Evolutionary conservation across 2,113 vertebrate species (phyloP).

Genomic region (Monopterus albus): DNA sequence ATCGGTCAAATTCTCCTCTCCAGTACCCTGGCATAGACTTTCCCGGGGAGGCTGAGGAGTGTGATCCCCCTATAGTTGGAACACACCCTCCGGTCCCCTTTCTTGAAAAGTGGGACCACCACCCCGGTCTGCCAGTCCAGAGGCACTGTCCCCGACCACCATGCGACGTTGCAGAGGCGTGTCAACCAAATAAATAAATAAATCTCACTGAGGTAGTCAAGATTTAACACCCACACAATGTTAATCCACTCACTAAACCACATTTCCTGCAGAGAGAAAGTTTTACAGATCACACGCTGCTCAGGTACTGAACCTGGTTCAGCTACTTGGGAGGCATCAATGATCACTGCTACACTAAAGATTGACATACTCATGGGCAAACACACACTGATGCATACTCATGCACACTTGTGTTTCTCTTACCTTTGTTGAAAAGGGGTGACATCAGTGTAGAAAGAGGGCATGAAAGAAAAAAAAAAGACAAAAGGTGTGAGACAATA

Average conservation of each 20-base stretch:
- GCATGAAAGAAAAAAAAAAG: slow-evolving; percentile 45
- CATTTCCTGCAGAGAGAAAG: background rate
- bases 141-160: no score
- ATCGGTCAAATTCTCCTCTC: no score
- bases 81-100: no score
- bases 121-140: no score
- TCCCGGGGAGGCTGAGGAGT: no score
- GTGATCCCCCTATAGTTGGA: no score
- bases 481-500: slow-evolving; percentile 2
- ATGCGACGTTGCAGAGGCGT: no score
- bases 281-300: background rate
- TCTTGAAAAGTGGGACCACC: no score
- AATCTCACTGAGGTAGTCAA: no score
- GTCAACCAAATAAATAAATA: no score
- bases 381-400: slow-evolving; percentile 1
- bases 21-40: no score
- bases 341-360: background rate
- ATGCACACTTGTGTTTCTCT: slow-evolving; percentile 29
- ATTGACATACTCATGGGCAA: background rate
- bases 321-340: background rate
- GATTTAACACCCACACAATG: no score
- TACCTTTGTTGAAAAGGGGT: slow-evolving; percentile 61
- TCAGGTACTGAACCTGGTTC: background rate
- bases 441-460: background rate
- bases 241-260: background rate